phyloP scores from a whole-genome alignment of 2,888 invertebrate genomes.

The Petrolisthes manimaculis region DNA sequence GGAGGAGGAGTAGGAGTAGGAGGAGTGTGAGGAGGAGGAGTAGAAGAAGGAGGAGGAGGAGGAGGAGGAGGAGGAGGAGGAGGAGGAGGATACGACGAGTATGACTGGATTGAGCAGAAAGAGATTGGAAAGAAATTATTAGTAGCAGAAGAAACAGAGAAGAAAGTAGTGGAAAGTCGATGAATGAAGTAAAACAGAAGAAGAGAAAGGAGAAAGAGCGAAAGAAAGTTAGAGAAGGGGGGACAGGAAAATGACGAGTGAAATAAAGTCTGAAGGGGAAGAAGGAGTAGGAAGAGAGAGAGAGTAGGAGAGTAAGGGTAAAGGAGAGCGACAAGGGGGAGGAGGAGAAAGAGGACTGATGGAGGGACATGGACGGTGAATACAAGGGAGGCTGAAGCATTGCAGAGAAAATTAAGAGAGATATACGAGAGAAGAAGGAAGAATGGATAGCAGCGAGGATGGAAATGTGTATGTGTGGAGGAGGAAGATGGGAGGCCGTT shows the following conservation, averaged over 20 bases:
- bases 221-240: conserved; percentile 4
- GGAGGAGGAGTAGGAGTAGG: conserved; percentile 3
- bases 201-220: conserved; percentile 11
- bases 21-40: conserved; percentile 28
- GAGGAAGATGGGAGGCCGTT: not conserved
- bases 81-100: not conserved
- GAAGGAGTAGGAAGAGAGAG: conserved; percentile 9
- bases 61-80: conserved; percentile 11
- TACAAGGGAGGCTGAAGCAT: not conserved
- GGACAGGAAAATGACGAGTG: not conserved
- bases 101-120: not conserved
- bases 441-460: not conserved
- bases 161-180: not conserved
- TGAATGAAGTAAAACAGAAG: not conserved
- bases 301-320: not conserved
- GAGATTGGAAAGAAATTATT: too few species aligned
- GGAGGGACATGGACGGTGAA: not conserved
- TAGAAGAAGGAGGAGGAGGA: conserved; percentile 5
- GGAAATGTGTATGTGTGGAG: not conserved
- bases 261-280: not conserved
- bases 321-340: not conserved
- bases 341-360: not conserved
- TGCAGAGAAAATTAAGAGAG: not conserved
- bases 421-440: too few species aligned
- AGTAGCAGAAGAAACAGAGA: not conserved